These are phyloP conservation scores for Entomobrya multifasciata DNA, from an alignment of 2,888 invertebrate species.

Conservation along the genomic window DNA sequence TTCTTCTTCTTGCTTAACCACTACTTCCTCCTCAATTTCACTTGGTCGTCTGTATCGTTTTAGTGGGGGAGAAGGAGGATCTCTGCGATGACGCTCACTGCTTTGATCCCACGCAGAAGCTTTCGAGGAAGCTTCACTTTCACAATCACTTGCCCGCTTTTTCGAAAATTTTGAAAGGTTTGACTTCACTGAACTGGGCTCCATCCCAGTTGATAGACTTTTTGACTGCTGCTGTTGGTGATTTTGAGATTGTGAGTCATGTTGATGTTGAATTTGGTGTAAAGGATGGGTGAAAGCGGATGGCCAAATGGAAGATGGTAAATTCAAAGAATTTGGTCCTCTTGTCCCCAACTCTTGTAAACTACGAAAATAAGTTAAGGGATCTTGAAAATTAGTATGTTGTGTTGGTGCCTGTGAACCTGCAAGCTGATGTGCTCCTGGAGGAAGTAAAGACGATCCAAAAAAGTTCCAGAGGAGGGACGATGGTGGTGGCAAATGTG, in stretches of 20 bases:
- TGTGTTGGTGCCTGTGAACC: too few species aligned
- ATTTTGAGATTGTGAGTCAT: too few species aligned
- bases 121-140: background rate
- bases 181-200: background rate
- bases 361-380: slow-evolving; percentile 31
- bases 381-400: too few species aligned
- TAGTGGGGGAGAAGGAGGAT: too few species aligned
- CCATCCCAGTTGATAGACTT: background rate
- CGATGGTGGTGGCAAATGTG: background rate
- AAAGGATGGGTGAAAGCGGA: slow-evolving; percentile 2
- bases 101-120: background rate
- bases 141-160: slow-evolving; percentile 12
- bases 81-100: background rate
- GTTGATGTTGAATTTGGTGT: slow-evolving; percentile 1
- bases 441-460: slow-evolving; percentile 35
- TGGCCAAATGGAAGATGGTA: slow-evolving; percentile 8
- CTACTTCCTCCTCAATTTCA: background rate
- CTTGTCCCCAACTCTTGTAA: slow-evolving; percentile 44
- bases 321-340: background rate
- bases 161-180: background rate
- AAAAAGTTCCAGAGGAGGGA: slow-evolving; percentile 56
- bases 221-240: background rate
- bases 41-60: background rate
- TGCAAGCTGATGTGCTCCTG: background rate
- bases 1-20: too few species aligned